phyloP scores from a whole-genome alignment of 2,888 invertebrate species.

The Coenonympha glycerion region DNA sequence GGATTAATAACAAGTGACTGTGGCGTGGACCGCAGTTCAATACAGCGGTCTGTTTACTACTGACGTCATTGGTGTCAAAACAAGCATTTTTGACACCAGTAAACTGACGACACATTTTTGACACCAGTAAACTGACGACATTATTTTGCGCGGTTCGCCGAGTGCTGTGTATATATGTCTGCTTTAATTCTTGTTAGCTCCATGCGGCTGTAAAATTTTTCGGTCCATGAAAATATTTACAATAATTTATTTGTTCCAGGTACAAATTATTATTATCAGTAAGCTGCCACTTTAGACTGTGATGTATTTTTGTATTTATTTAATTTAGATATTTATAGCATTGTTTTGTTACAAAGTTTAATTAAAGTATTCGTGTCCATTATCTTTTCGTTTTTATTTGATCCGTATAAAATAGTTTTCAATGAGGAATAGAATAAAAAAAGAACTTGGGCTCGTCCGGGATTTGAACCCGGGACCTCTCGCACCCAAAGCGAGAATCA shows the following conservation, averaged over 20 bases:
- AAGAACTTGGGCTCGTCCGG: slow-evolving; percentile 53
- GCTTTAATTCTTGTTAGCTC: neutral
- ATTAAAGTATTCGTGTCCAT: neutral
- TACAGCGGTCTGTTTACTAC: too few species aligned
- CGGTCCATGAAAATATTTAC: neutral
- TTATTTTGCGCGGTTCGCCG: too few species aligned
- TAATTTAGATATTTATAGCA: slow-evolving; percentile 5
- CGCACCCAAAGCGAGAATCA: slow-evolving; percentile 66
- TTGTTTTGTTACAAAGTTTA: slow-evolving; percentile 9
- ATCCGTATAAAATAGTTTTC: neutral
- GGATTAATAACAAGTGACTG: too few species aligned
- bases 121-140: too few species aligned
- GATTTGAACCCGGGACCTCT: slow-evolving; percentile 70
- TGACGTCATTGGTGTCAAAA: too few species aligned
- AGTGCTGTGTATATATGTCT: too few species aligned
- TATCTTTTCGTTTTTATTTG: neutral
- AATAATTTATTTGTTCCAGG: slow-evolving; percentile 25
- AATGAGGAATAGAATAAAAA: slow-evolving; percentile 3
- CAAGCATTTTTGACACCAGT: too few species aligned
- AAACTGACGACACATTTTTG: too few species aligned
- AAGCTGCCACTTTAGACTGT: slow-evolving; percentile 56
- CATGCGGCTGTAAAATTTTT: neutral
- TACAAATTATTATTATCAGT: slow-evolving; percentile 40
- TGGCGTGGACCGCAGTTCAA: too few species aligned
- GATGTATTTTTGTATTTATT: slow-evolving; percentile 60